Evolutionary conservation across 64 coral and sea anemone species (phyloP).

Genomic region (Dendronephthya gigantea): DNA sequence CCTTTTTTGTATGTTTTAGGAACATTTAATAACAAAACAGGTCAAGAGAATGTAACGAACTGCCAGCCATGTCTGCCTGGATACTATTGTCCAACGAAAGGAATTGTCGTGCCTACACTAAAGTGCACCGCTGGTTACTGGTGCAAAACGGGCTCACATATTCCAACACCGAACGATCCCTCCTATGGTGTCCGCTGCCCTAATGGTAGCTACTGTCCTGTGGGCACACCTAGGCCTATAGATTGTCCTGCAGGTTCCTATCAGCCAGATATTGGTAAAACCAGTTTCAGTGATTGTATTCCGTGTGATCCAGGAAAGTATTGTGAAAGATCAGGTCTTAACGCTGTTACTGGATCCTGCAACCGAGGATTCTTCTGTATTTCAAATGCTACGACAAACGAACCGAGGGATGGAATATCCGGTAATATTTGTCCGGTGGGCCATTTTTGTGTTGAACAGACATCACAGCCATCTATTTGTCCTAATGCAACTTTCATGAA

Average conservation of each 20-base stretch:
- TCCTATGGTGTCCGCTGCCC: slow-evolving; percentile 66
- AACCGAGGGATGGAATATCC: slow-evolving; percentile 51
- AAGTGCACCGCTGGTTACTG: slow-evolving; percentile 78
- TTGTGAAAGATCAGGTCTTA: slow-evolving; percentile 61
- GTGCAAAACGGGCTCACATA: slow-evolving; percentile 67
- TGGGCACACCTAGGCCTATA: slow-evolving; percentile 63
- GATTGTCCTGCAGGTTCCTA: slow-evolving; percentile 73
- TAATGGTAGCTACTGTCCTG: slow-evolving; percentile 83
- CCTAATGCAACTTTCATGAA: slow-evolving; percentile 87
- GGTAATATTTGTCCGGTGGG: slow-evolving; percentile 65
- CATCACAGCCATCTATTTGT: slow-evolving; percentile 44
- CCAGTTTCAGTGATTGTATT: slow-evolving; percentile 54
- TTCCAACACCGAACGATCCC: slow-evolving; percentile 45
- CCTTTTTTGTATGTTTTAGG: slow-evolving; percentile 40
- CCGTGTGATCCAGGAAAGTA: slow-evolving; percentile 88
- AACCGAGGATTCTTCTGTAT: slow-evolving; percentile 62
- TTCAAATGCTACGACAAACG: slow-evolving; percentile 39
- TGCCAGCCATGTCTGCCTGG: slow-evolving; percentile 67
- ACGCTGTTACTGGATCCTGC: slow-evolving; percentile 58
- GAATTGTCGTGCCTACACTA: slow-evolving; percentile 34
- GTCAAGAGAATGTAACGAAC: slow-evolving; percentile 42
- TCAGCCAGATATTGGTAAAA: slow-evolving; percentile 60
- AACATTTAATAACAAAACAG: slow-evolving; percentile 65
- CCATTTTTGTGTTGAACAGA: slow-evolving; percentile 56
- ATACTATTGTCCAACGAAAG: slow-evolving; percentile 59